Evolutionary conservation across 2,888 invertebrate species (phyloP).

Genomic region (Noctua comes): DNA sequence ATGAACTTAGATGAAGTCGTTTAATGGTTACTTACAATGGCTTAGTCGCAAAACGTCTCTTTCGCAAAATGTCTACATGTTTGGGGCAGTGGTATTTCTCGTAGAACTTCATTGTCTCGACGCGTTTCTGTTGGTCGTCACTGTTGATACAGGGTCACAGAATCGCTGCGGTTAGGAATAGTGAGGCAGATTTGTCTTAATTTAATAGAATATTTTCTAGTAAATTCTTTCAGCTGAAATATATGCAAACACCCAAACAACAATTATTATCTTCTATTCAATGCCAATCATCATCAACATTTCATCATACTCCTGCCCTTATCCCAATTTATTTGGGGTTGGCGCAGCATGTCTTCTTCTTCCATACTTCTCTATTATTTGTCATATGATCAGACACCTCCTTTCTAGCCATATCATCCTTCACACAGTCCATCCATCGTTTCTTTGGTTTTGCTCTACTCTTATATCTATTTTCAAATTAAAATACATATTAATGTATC

Average conservation of each 20-base stretch:
- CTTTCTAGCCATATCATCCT: too few relatives aligned
- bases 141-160: neutral
- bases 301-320: too few relatives aligned
- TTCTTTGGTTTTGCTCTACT: too few relatives aligned
- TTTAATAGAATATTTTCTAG: constrained; percentile 1
- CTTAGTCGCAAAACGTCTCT: too few relatives aligned
- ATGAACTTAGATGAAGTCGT: neutral
- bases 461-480: neutral
- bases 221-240: neutral
- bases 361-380: too few relatives aligned
- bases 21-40: neutral
- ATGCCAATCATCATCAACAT: neutral
- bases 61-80: too few relatives aligned
- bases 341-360: too few relatives aligned
- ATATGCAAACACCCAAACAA: neutral
- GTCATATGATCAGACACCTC: too few relatives aligned
- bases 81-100: neutral
- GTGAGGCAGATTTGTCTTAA: neutral
- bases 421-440: too few relatives aligned
- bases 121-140: neutral
- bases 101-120: neutral
- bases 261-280: neutral
- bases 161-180: neutral
- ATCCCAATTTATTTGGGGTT: too few relatives aligned
- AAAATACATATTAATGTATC: neutral